Conservation (phyloP, 2,888 invertebrate species). For the Helleia helle region DNA sequence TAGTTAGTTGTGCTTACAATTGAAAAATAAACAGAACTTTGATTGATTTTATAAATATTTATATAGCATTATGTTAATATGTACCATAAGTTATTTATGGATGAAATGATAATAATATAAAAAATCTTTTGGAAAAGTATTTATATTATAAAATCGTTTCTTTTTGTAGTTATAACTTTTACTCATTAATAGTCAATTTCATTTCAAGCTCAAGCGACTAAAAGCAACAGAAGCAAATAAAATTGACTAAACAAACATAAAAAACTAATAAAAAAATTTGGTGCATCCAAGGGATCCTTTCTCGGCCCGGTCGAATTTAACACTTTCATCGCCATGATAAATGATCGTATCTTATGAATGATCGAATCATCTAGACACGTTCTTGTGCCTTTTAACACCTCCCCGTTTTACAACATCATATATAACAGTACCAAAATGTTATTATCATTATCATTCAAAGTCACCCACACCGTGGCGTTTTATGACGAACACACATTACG, state of each 20-base stretch:
- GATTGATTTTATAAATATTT: too few species aligned
- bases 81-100: too few species aligned
- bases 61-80: too few species aligned
- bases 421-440: conserved; percentile 67
- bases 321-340: conserved; percentile 68
- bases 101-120: too few species aligned
- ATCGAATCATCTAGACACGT: conserved; percentile 71
- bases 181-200: not conserved
- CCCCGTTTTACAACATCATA: conserved; percentile 68
- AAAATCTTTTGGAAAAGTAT: too few species aligned
- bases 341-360: conserved; percentile 69
- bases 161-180: too few species aligned
- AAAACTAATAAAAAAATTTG: conserved; percentile 35
- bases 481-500: not conserved
- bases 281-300: conserved; percentile 45
- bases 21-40: too few species aligned
- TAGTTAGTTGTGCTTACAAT: too few species aligned
- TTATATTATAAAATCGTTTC: too few species aligned
- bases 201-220: not conserved
- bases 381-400: conserved; percentile 68
- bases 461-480: conserved; percentile 41
- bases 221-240: conserved; percentile 39
- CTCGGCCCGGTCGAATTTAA: conserved; percentile 43
- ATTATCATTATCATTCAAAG: conserved; percentile 69
- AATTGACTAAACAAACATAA: conserved; percentile 31